Conservation (phyloP, 2,888 invertebrate genomes). For the Pinctada fucata region DNA sequence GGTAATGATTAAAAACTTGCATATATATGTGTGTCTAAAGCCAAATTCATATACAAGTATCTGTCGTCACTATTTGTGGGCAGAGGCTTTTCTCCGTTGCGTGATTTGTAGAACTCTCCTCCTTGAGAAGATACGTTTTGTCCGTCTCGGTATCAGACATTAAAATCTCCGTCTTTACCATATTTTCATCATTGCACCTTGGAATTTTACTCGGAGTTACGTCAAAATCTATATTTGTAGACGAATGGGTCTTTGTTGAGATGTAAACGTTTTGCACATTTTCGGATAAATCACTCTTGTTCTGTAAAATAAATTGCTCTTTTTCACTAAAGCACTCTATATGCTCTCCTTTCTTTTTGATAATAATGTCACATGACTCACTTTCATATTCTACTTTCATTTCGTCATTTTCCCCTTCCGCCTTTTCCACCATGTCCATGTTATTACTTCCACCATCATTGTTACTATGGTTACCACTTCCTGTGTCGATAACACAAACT, state of each 20-base stretch:
- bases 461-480: constrained; percentile 7
- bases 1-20: too few species aligned
- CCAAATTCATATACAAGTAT: too few species aligned
- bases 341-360: not conserved
- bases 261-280: not conserved
- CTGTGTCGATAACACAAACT: not conserved
- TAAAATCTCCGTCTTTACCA: not conserved
- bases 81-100: not conserved
- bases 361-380: not conserved
- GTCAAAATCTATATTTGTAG: not conserved
- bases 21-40: too few species aligned
- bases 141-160: not conserved
- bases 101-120: not conserved
- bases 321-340: not conserved
- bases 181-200: constrained; percentile 24
- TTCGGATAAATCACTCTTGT: constrained; percentile 2
- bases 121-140: not conserved
- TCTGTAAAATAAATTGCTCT: not conserved
- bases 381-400: constrained; percentile 3
- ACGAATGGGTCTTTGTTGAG: not conserved
- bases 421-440: constrained; percentile 1
- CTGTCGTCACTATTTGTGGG: too few species aligned
- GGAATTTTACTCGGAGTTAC: constrained; percentile 27
- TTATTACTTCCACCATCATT: not conserved
- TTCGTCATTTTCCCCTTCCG: not conserved